Conservation (phyloP, 2,113 vertebrate species). For the Eleginops maclovinus region DNA sequence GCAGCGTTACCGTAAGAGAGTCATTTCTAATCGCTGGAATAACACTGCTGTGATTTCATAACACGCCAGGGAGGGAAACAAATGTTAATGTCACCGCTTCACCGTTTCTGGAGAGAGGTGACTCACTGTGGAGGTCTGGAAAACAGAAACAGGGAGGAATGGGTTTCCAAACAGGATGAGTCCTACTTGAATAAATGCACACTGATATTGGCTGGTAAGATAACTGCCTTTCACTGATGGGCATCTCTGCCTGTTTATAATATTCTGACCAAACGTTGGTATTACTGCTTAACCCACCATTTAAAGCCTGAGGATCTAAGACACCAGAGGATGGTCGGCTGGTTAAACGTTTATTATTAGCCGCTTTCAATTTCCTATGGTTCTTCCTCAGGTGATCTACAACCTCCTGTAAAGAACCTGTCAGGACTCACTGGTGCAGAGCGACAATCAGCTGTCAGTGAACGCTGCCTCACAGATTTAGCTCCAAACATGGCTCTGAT, state of each 20-base stretch:
- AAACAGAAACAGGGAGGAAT: neutral
- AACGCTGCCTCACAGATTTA: no score
- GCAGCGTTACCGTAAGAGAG: neutral
- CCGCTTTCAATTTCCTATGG: no score
- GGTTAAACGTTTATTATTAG: no score
- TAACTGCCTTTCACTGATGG: no score
- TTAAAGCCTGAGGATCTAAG: no score
- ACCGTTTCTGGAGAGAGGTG: neutral
- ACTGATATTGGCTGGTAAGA: no score
- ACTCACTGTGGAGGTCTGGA: neutral
- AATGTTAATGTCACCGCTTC: neutral
- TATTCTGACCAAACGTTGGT: no score
- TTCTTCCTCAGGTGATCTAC: neutral
- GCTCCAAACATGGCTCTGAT: neutral
- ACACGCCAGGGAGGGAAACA: neutral
- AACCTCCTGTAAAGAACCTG: neutral
- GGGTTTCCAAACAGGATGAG: neutral
- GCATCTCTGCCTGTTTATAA: no score
- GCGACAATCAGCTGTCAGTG: no score
- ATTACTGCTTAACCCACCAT: no score
- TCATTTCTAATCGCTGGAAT: slow-evolving; percentile 16
- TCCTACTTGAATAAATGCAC: no score
- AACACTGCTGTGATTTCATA: neutral
- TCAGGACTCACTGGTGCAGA: no score
- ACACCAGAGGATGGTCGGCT: neutral